Evolutionary conservation across 2,113 vertebrate genomes (phyloP).

Genomic region (Lycaon pictus): DNA sequence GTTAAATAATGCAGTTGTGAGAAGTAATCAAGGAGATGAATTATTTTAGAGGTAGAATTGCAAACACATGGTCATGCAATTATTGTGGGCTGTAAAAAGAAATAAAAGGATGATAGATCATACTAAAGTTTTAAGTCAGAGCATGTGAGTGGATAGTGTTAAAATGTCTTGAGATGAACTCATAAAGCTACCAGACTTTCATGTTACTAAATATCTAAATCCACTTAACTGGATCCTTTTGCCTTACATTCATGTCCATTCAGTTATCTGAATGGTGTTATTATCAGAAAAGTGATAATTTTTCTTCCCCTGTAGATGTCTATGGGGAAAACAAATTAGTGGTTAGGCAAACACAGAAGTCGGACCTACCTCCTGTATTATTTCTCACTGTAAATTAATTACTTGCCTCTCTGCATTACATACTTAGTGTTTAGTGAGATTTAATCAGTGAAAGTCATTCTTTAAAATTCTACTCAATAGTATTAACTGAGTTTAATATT

Average conservation of each 20-base stretch:
- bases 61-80: background rate
- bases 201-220: background rate
- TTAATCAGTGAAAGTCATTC: background rate
- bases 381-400: slow-evolving; percentile 1
- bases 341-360: background rate
- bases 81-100: background rate
- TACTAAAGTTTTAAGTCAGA: background rate
- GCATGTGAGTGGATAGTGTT: background rate
- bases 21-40: background rate
- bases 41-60: background rate
- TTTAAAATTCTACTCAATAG: slow-evolving; percentile 26
- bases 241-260: background rate
- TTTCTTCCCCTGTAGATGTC: background rate
- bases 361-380: background rate
- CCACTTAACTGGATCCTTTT: background rate
- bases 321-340: slow-evolving; percentile 44
- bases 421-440: background rate
- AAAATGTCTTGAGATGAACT: background rate
- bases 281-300: background rate
- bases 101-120: background rate
- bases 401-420: background rate
- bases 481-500: background rate
- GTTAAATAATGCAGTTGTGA: background rate
- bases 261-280: background rate
- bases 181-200: background rate